Conservation (phyloP, 2,113 vertebrate species). For the Lamprotornis superbus region DNA sequence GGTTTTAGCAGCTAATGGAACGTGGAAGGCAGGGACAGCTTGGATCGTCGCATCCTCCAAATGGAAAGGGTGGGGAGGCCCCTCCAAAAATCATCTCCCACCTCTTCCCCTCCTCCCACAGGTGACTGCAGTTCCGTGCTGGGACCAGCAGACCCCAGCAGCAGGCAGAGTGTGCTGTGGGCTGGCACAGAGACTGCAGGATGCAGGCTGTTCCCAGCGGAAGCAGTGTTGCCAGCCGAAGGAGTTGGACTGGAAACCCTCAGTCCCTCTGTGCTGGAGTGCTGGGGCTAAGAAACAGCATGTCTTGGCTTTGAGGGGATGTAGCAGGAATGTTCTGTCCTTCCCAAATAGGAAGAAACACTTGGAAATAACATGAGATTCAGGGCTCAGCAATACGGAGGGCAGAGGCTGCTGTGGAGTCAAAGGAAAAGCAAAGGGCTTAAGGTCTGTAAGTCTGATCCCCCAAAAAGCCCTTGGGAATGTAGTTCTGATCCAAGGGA, state of each 20-base stretch:
- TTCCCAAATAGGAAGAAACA: not conserved
- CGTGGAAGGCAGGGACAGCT: fast-evolving
- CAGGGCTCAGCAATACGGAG: not conserved
- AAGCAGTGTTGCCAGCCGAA: not conserved
- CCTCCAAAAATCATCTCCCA: not conserved
- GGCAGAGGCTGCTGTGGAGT: not conserved
- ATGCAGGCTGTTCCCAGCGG: not conserved
- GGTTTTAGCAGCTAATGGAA: not conserved
- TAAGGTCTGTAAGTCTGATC: not conserved
- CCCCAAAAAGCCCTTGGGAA: not conserved
- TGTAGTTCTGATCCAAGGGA: not conserved
- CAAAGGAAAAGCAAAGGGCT: not conserved
- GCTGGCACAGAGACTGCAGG: not conserved
- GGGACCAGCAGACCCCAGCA: not conserved
- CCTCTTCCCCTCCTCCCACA: not conserved
- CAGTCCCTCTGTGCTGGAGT: not conserved
- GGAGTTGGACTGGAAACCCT: not conserved
- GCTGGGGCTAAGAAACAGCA: not conserved
- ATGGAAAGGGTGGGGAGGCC: fast-evolving
- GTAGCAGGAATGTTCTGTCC: not conserved
- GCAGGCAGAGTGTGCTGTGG: not conserved
- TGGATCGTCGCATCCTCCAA: fast-evolving
- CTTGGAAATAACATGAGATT: not conserved
- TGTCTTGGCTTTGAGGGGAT: not conserved
- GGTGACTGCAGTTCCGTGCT: not conserved